These are phyloP conservation scores for Anthrax anthrax DNA, from an alignment of 2,888 invertebrate genomes.

Conservation along the genomic window DNA sequence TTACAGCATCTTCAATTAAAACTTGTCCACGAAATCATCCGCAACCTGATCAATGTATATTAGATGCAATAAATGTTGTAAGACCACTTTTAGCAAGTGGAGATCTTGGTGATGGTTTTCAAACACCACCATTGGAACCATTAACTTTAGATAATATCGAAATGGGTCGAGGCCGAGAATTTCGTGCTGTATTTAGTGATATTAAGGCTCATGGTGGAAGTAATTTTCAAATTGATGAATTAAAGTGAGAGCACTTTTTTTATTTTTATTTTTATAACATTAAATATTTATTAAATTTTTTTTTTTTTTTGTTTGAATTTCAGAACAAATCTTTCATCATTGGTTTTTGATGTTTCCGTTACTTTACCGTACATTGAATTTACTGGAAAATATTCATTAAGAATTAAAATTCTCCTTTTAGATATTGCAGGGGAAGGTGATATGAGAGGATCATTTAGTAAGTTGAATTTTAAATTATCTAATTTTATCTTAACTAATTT, in stretches of 20 bases:
- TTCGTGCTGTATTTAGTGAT: slow-evolving; percentile 28
- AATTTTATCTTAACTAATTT: background rate
- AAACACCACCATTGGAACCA: slow-evolving; percentile 28
- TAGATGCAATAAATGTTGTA: slow-evolving; percentile 25
- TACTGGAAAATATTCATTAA: slow-evolving; percentile 28
- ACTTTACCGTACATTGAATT: slow-evolving; percentile 29
- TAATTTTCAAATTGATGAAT: slow-evolving; percentile 30
- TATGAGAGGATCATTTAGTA: slow-evolving; percentile 28
- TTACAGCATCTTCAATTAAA: slow-evolving; percentile 24
- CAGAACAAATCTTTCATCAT: slow-evolving; percentile 26
- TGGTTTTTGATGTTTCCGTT: slow-evolving; percentile 28
- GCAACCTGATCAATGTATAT: slow-evolving; percentile 27
- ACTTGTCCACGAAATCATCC: slow-evolving; percentile 31
- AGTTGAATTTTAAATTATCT: slow-evolving; percentile 1
- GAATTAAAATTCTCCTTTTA: slow-evolving; percentile 27
- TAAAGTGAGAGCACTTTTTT: slow-evolving; percentile 19
- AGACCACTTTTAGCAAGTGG: slow-evolving; percentile 27
- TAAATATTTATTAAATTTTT: background rate
- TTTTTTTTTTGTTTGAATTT: background rate
- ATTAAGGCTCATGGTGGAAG: slow-evolving; percentile 30
- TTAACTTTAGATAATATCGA: slow-evolving; percentile 28
- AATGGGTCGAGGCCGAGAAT: slow-evolving; percentile 27
- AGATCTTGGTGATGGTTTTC: slow-evolving; percentile 31
- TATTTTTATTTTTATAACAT: background rate
- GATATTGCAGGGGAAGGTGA: slow-evolving; percentile 30